Percentiles rank a stretch among this genome's conserved stretches.
Conservation (phyloP, 2,888 invertebrate genomes). For the Rhyacophila evoluta region DNA sequence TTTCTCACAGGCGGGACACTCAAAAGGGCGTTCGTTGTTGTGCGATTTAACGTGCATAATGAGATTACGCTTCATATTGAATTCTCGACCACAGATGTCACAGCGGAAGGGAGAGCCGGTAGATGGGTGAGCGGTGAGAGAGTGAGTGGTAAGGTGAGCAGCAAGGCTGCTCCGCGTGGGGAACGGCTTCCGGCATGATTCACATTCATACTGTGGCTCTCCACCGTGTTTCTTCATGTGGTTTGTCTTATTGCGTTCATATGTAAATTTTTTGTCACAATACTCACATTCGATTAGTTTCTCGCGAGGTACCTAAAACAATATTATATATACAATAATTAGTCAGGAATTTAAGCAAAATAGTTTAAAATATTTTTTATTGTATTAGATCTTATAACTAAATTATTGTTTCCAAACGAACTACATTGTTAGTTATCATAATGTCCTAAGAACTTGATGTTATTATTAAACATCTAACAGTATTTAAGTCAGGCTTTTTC, state of each 20-base stretch:
- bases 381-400: too few relatives aligned
- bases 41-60: slow-evolving; percentile 54
- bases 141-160: slow-evolving; percentile 47
- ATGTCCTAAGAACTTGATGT: too few relatives aligned
- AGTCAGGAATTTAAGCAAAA: too few relatives aligned
- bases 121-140: slow-evolving; percentile 30
- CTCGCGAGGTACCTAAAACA: slow-evolving; percentile 40
- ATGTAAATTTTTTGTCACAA: slow-evolving; percentile 54
- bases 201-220: slow-evolving; percentile 44
- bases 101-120: slow-evolving; percentile 47
- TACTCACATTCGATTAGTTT: slow-evolving; percentile 53
- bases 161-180: slow-evolving; percentile 43
- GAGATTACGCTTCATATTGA: slow-evolving; percentile 54
- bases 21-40: slow-evolving; percentile 53
- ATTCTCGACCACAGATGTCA: slow-evolving; percentile 53
- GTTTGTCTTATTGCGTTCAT: slow-evolving; percentile 54
- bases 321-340: too few relatives aligned
- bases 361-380: too few relatives aligned
- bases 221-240: slow-evolving; percentile 54
- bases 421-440: too few relatives aligned
- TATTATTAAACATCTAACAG: too few relatives aligned
- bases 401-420: too few relatives aligned
- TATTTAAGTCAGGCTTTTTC: too few relatives aligned
- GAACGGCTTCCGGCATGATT: slow-evolving; percentile 46
- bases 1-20: slow-evolving; percentile 54